A percentile compares a stretch with the other conserved stretches of the same genome.
Conservation (phyloP, 2,797 vertebrate genomes). For the Knipowitschia caucasica region DNA sequence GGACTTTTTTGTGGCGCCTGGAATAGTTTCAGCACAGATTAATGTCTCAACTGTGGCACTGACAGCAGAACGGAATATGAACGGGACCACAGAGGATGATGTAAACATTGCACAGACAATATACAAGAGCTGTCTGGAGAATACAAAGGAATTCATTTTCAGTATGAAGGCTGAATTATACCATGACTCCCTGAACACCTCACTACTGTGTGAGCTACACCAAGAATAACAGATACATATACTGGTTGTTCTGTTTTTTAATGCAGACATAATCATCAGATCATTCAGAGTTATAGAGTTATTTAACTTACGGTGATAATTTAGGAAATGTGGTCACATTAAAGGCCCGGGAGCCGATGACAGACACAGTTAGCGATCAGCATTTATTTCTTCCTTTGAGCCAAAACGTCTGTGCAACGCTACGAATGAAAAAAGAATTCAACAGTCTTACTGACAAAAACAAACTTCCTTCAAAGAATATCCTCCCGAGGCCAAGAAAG, state of each 20-base stretch:
- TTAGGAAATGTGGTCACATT: too few species aligned
- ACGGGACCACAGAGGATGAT: slow-evolving; percentile 5
- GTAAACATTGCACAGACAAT: slow-evolving; percentile 28
- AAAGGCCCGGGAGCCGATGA: too few species aligned
- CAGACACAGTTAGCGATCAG: too few species aligned
- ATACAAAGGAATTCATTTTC: slow-evolving; percentile 29
- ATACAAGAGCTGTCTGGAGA: slow-evolving; percentile 27
- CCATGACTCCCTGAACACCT: background rate
- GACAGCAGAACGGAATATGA: slow-evolving; percentile 34
- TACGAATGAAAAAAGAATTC: too few species aligned
- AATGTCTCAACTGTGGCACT: background rate
- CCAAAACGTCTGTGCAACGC: too few species aligned
- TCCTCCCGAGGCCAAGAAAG: too few species aligned
- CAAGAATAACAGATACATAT: background rate
- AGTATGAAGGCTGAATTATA: slow-evolving; percentile 4
- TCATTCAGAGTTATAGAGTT: background rate
- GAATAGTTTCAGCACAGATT: slow-evolving; percentile 14
- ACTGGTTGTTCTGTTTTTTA: background rate
- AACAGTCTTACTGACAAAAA: too few species aligned
- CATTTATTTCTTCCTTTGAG: too few species aligned
- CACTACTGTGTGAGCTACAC: background rate
- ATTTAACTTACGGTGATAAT: too few species aligned
- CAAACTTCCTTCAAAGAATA: too few species aligned
- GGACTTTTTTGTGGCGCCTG: slow-evolving; percentile 3
- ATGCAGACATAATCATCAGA: background rate